phyloP scores from a whole-genome alignment of 2,888 invertebrate genomes.

The Microplitis deprimator region DNA sequence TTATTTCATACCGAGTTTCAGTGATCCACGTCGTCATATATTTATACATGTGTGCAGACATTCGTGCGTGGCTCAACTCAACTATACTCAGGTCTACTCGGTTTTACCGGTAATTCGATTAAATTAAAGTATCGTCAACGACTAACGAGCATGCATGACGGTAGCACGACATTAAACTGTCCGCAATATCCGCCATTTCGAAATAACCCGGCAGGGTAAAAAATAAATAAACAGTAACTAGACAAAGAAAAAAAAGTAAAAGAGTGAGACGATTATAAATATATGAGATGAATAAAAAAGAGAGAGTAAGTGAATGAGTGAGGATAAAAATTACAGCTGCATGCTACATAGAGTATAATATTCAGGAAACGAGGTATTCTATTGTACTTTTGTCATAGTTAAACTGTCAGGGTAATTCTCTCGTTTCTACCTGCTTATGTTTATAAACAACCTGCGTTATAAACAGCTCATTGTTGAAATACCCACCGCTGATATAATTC shows the following conservation, averaged over 20 bases:
- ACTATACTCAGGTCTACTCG: constrained; percentile 2
- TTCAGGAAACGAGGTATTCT: constrained; percentile 70
- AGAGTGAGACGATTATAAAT: constrained; percentile 30
- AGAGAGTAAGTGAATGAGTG: constrained; percentile 40
- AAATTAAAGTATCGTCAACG: constrained; percentile 51
- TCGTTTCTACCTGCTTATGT: background rate
- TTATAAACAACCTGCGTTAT: constrained; percentile 16
- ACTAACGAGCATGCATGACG: constrained; percentile 58
- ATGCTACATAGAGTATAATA: constrained; percentile 49
- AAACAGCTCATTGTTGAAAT: constrained; percentile 14
- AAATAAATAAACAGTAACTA: constrained; percentile 46
- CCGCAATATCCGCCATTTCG: constrained; percentile 67
- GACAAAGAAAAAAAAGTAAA: constrained; percentile 44
- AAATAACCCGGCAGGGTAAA: constrained; percentile 50
- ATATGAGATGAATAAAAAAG: constrained; percentile 44
- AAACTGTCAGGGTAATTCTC: constrained; percentile 66
- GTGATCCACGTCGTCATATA: constrained; percentile 14
- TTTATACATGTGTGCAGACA: constrained; percentile 1
- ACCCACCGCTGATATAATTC: constrained; percentile 13
- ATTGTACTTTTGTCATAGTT: constrained; percentile 71
- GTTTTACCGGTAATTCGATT: constrained; percentile 46
- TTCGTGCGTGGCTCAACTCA: constrained; percentile 24
- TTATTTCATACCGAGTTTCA: constrained; percentile 3
- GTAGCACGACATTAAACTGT: constrained; percentile 65
- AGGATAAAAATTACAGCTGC: constrained; percentile 48